Percentiles rank a stretch among this genome's conserved stretches.
Evolutionary conservation across 2,797 vertebrate genomes (phyloP).

Genomic region (Pseudocheirus occidentalis): DNA sequence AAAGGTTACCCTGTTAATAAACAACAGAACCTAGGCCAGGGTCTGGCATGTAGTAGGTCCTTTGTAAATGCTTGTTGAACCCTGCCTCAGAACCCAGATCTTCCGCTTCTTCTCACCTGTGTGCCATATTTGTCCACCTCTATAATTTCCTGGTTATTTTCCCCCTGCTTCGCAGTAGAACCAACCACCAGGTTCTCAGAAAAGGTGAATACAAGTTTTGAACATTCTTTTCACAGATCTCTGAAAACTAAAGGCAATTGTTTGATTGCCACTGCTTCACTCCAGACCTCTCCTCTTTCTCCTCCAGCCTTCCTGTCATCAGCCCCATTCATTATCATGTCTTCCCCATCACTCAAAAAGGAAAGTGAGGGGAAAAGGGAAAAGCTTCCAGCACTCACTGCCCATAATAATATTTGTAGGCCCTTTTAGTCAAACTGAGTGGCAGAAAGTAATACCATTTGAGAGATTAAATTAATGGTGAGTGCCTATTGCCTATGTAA

Average conservation of each 20-base stretch:
- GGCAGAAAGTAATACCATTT: not conserved
- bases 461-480: slow-evolving; percentile 8
- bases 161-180: not conserved
- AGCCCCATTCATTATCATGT: not conserved
- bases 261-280: not conserved
- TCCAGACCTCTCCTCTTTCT: not conserved
- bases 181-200: not conserved
- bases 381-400: not conserved
- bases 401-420: not conserved
- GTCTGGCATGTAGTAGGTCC: not conserved
- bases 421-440: not conserved
- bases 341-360: not conserved
- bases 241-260: not conserved
- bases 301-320: not conserved
- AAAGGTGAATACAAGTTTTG: not conserved
- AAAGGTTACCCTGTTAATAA: not conserved
- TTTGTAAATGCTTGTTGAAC: not conserved
- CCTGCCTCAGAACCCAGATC: not conserved
- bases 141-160: not conserved
- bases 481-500: slow-evolving; percentile 10
- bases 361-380: not conserved
- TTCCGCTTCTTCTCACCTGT: not conserved
- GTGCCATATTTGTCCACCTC: not conserved
- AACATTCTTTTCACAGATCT: not conserved
- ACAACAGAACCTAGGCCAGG: not conserved